Conservation (phyloP, 1,140 invertebrate species). For the Drosophila nasuta region DNA sequence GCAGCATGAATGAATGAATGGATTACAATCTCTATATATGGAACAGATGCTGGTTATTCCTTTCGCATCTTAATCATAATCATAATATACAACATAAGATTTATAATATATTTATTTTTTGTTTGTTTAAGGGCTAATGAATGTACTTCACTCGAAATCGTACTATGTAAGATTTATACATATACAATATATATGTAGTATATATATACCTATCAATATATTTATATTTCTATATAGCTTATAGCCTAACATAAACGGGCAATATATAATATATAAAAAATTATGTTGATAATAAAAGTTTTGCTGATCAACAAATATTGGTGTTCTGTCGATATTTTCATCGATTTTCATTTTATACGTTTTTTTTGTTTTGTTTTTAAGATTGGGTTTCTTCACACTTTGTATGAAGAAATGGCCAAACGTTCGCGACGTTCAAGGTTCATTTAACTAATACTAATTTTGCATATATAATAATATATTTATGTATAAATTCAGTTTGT, state of each 20-base stretch:
- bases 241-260: constrained; percentile 76
- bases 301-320: constrained; percentile 72
- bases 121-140: constrained; percentile 68
- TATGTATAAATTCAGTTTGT: constrained; percentile 61
- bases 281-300: constrained; percentile 68
- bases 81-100: constrained; percentile 51
- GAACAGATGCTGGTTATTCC: constrained; percentile 55
- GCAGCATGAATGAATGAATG: constrained; percentile 41
- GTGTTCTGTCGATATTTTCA: constrained; percentile 52
- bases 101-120: constrained; percentile 43
- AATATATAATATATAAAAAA: constrained; percentile 72
- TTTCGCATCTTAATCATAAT: constrained; percentile 46
- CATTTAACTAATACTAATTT: constrained; percentile 24
- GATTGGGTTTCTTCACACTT: constrained; percentile 63
- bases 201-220: constrained; percentile 57
- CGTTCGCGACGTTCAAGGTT: constrained; percentile 19
- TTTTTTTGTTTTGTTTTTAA: constrained; percentile 1
- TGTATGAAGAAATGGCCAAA: constrained; percentile 65
- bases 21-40: constrained; percentile 50
- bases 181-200: constrained; percentile 50
- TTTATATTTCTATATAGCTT: constrained; percentile 68
- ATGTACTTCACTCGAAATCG: constrained; percentile 78
- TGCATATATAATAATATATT: constrained; percentile 7
- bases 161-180: constrained; percentile 74
- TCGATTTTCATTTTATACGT: not conserved